Conservation (phyloP, 2,797 vertebrate genomes). For the Lophius americanus region DNA sequence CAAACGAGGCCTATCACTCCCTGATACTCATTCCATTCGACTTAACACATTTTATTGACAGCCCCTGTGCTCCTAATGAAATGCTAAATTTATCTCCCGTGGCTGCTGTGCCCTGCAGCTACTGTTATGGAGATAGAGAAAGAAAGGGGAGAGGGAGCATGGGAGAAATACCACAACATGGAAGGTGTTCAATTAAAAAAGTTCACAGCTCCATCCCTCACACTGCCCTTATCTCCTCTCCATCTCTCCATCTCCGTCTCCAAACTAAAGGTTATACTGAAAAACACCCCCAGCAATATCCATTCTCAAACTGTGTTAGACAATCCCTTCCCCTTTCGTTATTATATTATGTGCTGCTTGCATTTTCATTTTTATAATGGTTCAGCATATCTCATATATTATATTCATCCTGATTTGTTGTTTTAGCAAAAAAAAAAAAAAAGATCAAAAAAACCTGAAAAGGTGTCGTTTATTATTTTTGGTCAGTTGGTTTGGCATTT, state of each 20-base stretch:
- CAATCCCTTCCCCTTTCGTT: constrained; percentile 30
- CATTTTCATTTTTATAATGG: background rate
- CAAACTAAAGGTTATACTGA: constrained; percentile 73
- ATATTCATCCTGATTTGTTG: background rate
- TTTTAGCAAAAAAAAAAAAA: background rate
- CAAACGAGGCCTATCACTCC: constrained; percentile 82
- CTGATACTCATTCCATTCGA: constrained; percentile 85
- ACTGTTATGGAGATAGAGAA: constrained; percentile 80
- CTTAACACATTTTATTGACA: constrained; percentile 90
- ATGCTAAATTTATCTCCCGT: constrained; percentile 86
- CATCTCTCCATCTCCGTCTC: constrained; percentile 68
- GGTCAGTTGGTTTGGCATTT: background rate
- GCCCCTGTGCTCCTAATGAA: constrained; percentile 85
- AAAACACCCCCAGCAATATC: constrained; percentile 59
- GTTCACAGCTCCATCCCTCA: constrained; percentile 34
- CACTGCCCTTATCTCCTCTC: constrained; percentile 65
- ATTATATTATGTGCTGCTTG: constrained; percentile 25
- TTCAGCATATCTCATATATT: background rate
- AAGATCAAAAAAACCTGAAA: background rate
- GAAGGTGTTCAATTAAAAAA: constrained; percentile 80
- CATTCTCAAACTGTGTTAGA: constrained; percentile 55
- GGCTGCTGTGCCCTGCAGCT: constrained; percentile 80
- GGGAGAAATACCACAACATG: constrained; percentile 76
- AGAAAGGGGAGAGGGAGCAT: constrained; percentile 45
- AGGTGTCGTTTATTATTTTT: background rate